A percentile compares a stretch with the other conserved stretches of the same genome.
phyloP scores from a whole-genome alignment of 1,140 invertebrate genomes.

The Leptopilina clavipes region DNA sequence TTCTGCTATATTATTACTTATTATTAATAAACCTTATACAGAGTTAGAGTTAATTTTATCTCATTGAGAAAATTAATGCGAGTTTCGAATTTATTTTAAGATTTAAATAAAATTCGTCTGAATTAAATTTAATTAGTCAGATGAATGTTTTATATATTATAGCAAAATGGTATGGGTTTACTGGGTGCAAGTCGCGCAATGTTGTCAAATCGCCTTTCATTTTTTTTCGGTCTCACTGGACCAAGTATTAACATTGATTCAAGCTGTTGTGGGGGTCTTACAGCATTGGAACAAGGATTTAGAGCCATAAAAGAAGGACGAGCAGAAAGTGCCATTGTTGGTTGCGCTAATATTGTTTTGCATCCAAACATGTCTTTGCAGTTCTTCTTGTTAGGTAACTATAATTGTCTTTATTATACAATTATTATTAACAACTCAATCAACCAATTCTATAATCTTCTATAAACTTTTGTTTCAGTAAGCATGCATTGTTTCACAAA shows the following conservation, averaged over 20 bases:
- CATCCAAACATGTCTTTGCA: conserved; percentile 54
- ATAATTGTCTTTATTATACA: neutral
- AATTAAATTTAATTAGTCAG: too few species aligned
- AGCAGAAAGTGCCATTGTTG: conserved; percentile 78
- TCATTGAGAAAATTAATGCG: too few species aligned
- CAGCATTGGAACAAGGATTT: conserved; percentile 72
- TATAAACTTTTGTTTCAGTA: too few species aligned
- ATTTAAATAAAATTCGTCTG: too few species aligned
- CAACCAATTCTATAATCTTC: too few species aligned
- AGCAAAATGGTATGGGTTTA: conserved; percentile 54
- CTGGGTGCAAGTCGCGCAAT: conserved; percentile 48
- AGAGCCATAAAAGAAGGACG: conserved; percentile 74
- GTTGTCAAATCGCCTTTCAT: conserved; percentile 55
- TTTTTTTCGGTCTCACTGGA: conserved; percentile 54
- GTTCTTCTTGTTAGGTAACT: conserved; percentile 46
- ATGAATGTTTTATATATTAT: conserved; percentile 53
- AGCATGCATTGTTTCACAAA: too few species aligned
- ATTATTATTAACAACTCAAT: too few species aligned
- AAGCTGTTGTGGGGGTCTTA: conserved; percentile 63
- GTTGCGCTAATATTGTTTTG: conserved; percentile 38
- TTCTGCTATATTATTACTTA: too few species aligned
- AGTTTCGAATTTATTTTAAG: too few species aligned
- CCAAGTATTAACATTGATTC: conserved; percentile 71
- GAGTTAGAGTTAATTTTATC: too few species aligned
- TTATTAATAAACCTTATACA: too few species aligned